A percentile compares a stretch with the other conserved stretches of the same genome.
Evolutionary conservation across 2,113 vertebrate species (phyloP).

Genomic region (Erpornis zantholeuca): DNA sequence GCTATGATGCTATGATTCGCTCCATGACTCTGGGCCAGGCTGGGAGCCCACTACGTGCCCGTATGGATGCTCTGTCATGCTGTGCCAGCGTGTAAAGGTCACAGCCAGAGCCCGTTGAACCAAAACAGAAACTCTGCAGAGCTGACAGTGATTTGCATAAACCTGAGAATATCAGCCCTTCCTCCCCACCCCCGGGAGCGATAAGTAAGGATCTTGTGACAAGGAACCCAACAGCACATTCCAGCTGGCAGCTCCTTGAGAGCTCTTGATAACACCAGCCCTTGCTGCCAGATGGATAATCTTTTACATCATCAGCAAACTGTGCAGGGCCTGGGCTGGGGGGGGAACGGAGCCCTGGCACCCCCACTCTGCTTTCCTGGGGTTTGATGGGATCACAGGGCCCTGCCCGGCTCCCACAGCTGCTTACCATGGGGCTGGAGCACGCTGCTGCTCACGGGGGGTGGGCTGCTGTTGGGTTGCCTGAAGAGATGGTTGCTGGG

Average conservation of each 20-base stretch:
- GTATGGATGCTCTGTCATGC: accelerated
- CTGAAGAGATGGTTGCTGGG: constrained; percentile 97
- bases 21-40: neutral
- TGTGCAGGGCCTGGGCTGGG: neutral
- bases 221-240: neutral
- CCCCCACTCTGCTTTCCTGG: neutral
- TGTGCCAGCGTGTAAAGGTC: neutral
- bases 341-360: neutral
- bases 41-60: neutral
- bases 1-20: neutral
- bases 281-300: constrained; percentile 25
- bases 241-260: constrained; percentile 9
- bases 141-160: neutral
- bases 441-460: constrained; percentile 83
- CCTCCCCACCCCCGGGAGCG: neutral
- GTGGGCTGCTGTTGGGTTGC: constrained; percentile 91
- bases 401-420: neutral
- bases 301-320: neutral
- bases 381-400: accelerated
- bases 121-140: neutral
- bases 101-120: neutral
- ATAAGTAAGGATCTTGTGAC: constrained; percentile 19
- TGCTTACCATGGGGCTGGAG: constrained; percentile 88
- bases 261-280: neutral
- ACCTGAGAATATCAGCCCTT: neutral